These are phyloP conservation scores for Donacobius atricapilla DNA, from an alignment of 2,113 vertebrate species.

Conservation along the genomic window DNA sequence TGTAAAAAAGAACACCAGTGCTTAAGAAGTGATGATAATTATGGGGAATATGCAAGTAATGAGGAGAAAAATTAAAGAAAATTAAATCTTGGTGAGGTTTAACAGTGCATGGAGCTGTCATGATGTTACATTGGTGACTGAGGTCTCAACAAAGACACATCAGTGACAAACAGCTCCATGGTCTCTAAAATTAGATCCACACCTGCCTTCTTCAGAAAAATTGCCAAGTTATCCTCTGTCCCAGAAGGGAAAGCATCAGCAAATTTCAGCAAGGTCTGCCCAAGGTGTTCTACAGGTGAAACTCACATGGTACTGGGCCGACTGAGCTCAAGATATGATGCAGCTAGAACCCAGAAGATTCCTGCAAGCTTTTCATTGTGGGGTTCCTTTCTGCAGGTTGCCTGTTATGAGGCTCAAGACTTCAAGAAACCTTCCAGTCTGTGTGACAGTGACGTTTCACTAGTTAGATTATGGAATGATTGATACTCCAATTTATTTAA, in stretches of 20 bases:
- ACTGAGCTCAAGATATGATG: neutral
- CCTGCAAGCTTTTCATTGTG: neutral
- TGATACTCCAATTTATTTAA: neutral
- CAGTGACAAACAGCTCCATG: neutral
- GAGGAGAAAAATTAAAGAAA: neutral
- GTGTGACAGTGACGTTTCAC: neutral
- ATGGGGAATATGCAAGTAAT: fast-evolving
- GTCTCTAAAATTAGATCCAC: neutral
- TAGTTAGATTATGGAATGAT: neutral
- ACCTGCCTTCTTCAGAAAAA: neutral
- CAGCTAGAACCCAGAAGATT: neutral
- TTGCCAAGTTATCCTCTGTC: neutral
- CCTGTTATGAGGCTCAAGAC: neutral
- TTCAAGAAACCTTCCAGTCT: neutral
- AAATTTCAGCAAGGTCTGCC: neutral
- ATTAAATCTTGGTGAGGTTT: neutral
- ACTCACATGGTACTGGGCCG: neutral
- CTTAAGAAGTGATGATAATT: neutral
- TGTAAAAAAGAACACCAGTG: neutral
- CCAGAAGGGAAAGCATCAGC: neutral
- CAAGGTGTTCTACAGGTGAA: neutral
- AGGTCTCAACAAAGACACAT: neutral
- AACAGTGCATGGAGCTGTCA: neutral
- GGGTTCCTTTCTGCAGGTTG: neutral
- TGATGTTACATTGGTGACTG: neutral